A percentile compares a stretch with the other conserved stretches of the same genome.
These are phyloP conservation scores for Drosophila mimica DNA, from an alignment of 2,888 invertebrate genomes.

Conservation along the genomic window DNA sequence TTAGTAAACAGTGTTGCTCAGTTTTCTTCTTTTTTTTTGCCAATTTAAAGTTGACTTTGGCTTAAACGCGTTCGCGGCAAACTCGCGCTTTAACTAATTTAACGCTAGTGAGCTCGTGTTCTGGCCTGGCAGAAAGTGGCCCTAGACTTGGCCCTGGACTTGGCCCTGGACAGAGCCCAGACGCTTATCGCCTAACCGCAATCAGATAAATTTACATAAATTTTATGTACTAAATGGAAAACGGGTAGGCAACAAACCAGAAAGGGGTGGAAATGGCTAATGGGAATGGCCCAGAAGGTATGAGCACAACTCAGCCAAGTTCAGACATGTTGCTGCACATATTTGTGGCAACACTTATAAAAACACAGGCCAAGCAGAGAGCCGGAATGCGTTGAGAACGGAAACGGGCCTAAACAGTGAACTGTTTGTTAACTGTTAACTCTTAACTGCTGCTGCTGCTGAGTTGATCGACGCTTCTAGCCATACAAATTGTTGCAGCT, in stretches of 20 bases:
- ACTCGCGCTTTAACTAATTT: constrained; percentile 73
- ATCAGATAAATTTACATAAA: constrained; percentile 74
- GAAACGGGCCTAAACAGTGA: constrained; percentile 66
- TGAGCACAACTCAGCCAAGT: constrained; percentile 41
- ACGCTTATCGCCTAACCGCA: constrained; percentile 66
- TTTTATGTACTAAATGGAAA: constrained; percentile 59
- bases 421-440: constrained; percentile 18
- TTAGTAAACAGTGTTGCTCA: constrained; percentile 11
- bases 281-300: constrained; percentile 1
- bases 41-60: constrained; percentile 27
- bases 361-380: not conserved
- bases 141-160: constrained; percentile 31
- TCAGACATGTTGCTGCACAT: constrained; percentile 62
- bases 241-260: constrained; percentile 14
- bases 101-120: constrained; percentile 50
- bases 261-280: constrained; percentile 26
- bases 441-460: not conserved
- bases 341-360: constrained; percentile 44
- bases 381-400: constrained; percentile 46
- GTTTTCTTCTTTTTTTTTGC: not conserved
- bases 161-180: constrained; percentile 16
- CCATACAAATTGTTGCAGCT: constrained; percentile 12
- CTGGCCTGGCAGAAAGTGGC: constrained; percentile 26
- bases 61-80: constrained; percentile 61
- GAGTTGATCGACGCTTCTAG: not conserved